Conservation (phyloP, 2,113 vertebrate genomes). For the Tyrannus savana region DNA sequence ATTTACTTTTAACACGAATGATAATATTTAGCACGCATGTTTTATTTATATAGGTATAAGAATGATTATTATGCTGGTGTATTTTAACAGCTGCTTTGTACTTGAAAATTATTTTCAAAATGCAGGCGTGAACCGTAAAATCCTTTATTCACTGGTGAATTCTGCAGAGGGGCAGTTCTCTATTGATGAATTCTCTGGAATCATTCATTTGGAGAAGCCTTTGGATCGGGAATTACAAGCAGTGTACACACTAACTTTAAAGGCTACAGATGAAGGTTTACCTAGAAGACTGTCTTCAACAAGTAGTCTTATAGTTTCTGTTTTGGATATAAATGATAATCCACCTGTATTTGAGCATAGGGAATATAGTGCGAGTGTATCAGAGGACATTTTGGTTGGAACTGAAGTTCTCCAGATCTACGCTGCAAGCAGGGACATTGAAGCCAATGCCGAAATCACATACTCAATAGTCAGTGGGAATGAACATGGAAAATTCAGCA, state of each 20-base stretch:
- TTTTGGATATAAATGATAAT: slow-evolving; percentile 97
- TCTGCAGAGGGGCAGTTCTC: slow-evolving; percentile 92
- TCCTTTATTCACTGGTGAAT: slow-evolving; percentile 85
- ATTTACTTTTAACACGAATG: background rate
- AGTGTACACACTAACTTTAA: slow-evolving; percentile 82
- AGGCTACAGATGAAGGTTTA: slow-evolving; percentile 87
- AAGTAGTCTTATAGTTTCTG: slow-evolving; percentile 83
- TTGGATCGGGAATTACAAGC: slow-evolving; percentile 89
- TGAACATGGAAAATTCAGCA: slow-evolving; percentile 91
- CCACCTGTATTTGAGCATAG: slow-evolving; percentile 94
- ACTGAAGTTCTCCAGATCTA: slow-evolving; percentile 90
- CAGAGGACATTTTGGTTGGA: slow-evolving; percentile 85
- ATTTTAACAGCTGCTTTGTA: background rate
- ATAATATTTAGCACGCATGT: background rate
- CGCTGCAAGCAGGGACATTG: slow-evolving; percentile 89
- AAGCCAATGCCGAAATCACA: slow-evolving; percentile 88
- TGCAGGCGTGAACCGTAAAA: slow-evolving; percentile 85
- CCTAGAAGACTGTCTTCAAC: slow-evolving; percentile 81
- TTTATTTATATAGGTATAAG: background rate
- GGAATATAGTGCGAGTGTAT: slow-evolving; percentile 85
- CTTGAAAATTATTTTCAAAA: slow-evolving; percentile 5
- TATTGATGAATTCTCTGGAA: slow-evolving; percentile 87
- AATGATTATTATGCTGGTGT: background rate
- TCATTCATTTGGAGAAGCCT: slow-evolving; percentile 84
- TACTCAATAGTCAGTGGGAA: slow-evolving; percentile 94